Evolutionary conservation across 2,797 vertebrate genomes (phyloP).

Genomic region (Channa striata): DNA sequence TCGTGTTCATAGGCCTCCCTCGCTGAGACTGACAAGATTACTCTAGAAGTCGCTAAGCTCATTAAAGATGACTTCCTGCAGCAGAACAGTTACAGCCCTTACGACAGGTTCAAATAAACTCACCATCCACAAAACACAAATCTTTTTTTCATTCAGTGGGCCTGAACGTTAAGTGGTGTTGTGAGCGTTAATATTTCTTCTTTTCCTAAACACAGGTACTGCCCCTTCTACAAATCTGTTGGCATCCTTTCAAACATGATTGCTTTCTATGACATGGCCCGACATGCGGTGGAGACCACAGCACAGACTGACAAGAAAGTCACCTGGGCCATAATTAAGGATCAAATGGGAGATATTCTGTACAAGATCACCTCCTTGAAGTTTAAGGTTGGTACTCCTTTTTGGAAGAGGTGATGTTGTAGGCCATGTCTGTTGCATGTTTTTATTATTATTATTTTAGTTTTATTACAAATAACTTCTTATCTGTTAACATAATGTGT

Average conservation of each 20-base stretch:
- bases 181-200: background rate
- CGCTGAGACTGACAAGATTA: conserved; percentile 98
- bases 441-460: too few species aligned
- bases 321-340: conserved; percentile 96
- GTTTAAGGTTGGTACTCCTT: conserved; percentile 87
- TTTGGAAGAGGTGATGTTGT: background rate
- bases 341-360: conserved; percentile 95
- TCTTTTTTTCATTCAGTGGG: background rate
- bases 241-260: conserved; percentile 98
- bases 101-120: conserved; percentile 88
- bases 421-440: too few species aligned
- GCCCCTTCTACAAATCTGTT: conserved; percentile 98
- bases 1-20: conserved; percentile 89
- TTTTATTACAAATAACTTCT: background rate
- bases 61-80: conserved; percentile 99
- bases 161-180: background rate
- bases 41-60: conserved; percentile 97
- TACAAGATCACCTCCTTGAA: conserved; percentile 98
- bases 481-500: background rate
- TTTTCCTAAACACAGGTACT: conserved; percentile 86
- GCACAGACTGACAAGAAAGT: conserved; percentile 97
- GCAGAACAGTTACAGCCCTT: conserved; percentile 97
- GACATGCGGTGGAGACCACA: conserved; percentile 95
- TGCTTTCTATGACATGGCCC: conserved; percentile 96
- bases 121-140: background rate